Evolutionary conservation across 2,888 invertebrate species (phyloP), one percentile per base, ranked within the genome.

Genomic region (Odontocerum albicorne): DNA sequence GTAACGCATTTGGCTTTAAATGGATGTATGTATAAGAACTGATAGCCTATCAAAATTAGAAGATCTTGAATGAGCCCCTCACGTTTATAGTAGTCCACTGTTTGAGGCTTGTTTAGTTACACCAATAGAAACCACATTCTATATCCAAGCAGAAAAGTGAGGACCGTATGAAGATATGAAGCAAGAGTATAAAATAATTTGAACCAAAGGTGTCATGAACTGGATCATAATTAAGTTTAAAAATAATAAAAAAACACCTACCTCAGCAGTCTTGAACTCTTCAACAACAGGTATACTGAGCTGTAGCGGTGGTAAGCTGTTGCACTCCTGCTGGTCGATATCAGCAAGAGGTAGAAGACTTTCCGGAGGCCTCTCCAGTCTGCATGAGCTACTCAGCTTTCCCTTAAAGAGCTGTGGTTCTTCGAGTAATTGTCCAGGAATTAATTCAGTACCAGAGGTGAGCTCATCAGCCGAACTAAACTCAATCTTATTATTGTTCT

Each of bases 401-500:
- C 46, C 56, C 12, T 44, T 42, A 21, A 33, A 32, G 2, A 51
- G 42, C 36, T 36, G 27, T 13, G 53, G 40, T 21, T 51, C 51
- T 17, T 36, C 36, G 15, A 32, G 33, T 4, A 32, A 13, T 8
- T 17, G 4, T 13, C 38, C 21, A 15, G 8, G 12, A 15, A 22
- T 32, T 3, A n/a, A 7, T 13, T 19, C 21, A 66, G 74, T 72
- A 13, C 19, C 13, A 12, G 42, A 17, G 4, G 54, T 61, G 53
- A 63, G 59, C 45, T 76, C 75, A 65, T 77, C 78, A 13, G 72
- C 76, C 61, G 78, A 77, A 45, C 74, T 74, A 62, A 74, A 77
- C 57, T 74, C 58, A 10, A 61, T 56, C 45, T 61, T 53, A 31
- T 61, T 61, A 21, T 61, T 61, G 45, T 61, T 61, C 73, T 49